Base-by-base conservation (phyloP, 2,888 invertebrate species). In the Philereme transversata region DNA sequence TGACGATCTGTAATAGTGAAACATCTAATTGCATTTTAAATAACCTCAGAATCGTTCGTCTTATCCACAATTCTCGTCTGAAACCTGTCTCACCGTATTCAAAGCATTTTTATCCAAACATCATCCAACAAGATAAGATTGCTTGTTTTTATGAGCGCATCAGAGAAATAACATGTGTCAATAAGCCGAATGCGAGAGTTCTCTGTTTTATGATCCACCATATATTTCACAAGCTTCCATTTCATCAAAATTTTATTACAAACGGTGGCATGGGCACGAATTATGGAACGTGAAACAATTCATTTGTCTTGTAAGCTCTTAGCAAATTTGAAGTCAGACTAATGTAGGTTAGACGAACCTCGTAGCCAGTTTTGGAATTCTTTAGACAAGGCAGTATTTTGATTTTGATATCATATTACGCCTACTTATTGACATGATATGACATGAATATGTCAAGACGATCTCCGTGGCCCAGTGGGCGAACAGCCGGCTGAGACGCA, bases 91-190 rank as follows among this genome's bases (percentile, higher is more conserved):
- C 51, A 45, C 34, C 50, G 48, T 62, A 62, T 73, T 57, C 61
- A 68, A 73, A 64, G 69, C 65, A 73, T 79, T 79, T 38, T 84
- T 79, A 81, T 81, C 80, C 73, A 76, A 81, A 82, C 74, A 78
- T 77, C 76, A 80, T 75, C 72, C 72, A 73, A 76, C 65, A 63
- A 81, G 82, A 86, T 83, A 84, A 84, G 81, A 86, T 84, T 81
- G 78, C 75, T 73, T 71, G 75, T 75, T 85, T 88, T 87, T 88
- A 86, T 81, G 83, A 77, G 71, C 78, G 67, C 79, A 84, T 85
- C 7, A 6, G 78, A 76, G 73, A 74, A 86, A 86, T 86, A 86
- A 86, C 85, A 86, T 81, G 80, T 83, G 84, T 86, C 83, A 85
- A 85, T 87, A 83, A 77, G 81, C 76, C 73, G 70, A 76, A 71